Evolutionary conservation across 2,888 invertebrate genomes (phyloP), one percentile per base, ranked within the genome.

Genomic region (Erebia epiphron): DNA sequence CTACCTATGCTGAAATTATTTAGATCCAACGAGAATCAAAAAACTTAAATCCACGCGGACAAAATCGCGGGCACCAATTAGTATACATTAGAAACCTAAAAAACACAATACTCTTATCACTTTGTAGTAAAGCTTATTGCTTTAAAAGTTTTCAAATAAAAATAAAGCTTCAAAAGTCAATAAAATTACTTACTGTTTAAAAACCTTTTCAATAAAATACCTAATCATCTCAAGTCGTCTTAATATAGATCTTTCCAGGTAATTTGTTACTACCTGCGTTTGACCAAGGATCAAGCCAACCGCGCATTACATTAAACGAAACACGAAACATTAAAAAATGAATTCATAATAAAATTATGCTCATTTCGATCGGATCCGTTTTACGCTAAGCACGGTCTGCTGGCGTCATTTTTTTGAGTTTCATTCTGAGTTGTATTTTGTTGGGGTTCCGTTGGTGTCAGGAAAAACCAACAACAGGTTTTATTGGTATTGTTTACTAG

Each of bases 291-390:
- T 46, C 46, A 63, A 63, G 14, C 11, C 21, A 9, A 50, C 63
- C 50, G 63, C 63, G 63, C 50, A 35, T 63, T 50, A 63, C 50
- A 65, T 43, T 43, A 66, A 66, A 66, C 56, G 18, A 21, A 46
- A 66, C 56, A 66, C 16, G 21, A 56, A 66, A 66, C 41, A 68
- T 62, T 61, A 69, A 70, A 68, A 69, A 72, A 70, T 72, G 69
- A 69, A 62, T 71, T 71, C 68, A 26, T 73, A 75, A 75, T 73
- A 72, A 77, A 76, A 75, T 77, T 75, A 77, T 75, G 75, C 73
- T 71, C 61, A 72, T 73, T 57, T 69, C 61, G 67, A 54, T 72
- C 73, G 71, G 66, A 65, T 66, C 75, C 75, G 72, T 75, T 74
- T 76, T 76, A 75, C 75, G 75, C 76, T 68, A 70, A 72, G 69